Base-by-base conservation (phyloP, 2,113 vertebrate species). In the Geothlypis trichas region DNA sequence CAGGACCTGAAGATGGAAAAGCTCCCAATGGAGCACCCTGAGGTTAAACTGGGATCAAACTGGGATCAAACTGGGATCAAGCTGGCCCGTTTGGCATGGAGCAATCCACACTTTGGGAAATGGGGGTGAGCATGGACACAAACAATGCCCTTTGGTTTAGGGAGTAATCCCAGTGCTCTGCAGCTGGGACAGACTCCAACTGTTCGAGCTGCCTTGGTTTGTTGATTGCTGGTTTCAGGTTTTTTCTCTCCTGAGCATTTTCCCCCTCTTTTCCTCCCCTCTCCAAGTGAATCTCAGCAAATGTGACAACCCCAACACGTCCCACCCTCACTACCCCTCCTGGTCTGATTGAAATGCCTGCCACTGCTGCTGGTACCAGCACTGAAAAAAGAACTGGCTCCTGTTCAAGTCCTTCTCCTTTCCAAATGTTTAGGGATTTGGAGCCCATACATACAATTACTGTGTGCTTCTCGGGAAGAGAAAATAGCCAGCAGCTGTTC, bases 401-500 rank as follows among this genome's bases (percentile, higher is more conserved):
- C 54, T 4, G 42, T 95, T 96, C 96, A 97, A 97, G 78, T 7
- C 73, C 86, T 90, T 96, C 88, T 93, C 83, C 86, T 95, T 87
- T 91, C 91, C 92, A 95, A 96, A 94, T 96, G 92, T 95, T 96
- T 96, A 62, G 96, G 94, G 95, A 95, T 95, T 95, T 97, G 94
- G 96, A 96, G 92, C 83, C 94, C 89, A 52, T 95, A 91, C 96
- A 59, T 47, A 90, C 96, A 96, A 97, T 96, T 95, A 96, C 94
- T 47, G 94, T 6, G 2, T 44, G 92, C 84, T 96, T 89, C 92
- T 96, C 3, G 31, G 88, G 89, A 91, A 91, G 89, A 96, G 95
- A 97, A 97, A 97, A 96, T 96, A 96, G 91, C 89, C 96, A 96
- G 86, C 96, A 97, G 94, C 96, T 96, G 94, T 93, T 96, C 89